Conservation (phyloP, 1,140 invertebrate species). For the Heterodera schachtii region DNA sequence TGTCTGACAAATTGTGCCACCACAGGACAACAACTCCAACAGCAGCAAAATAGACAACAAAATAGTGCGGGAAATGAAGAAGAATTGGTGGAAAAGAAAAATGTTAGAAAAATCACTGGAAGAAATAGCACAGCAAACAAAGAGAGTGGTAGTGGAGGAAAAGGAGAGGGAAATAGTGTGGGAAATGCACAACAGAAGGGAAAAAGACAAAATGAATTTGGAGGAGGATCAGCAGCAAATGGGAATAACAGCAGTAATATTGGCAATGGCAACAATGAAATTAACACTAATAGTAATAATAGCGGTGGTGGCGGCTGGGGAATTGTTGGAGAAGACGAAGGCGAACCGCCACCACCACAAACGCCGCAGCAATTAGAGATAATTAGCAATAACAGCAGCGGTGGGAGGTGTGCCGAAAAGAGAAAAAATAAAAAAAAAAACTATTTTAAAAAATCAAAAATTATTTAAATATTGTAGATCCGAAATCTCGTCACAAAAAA, state of each 20-base stretch:
- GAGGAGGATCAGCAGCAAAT: too few species aligned
- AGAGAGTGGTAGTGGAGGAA: background rate
- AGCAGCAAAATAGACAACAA: slow-evolving; percentile 15
- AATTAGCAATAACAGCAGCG: too few species aligned
- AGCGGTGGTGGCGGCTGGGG: too few species aligned
- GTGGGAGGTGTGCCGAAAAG: background rate
- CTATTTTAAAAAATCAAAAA: slow-evolving; percentile 13
- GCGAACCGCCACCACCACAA: background rate
- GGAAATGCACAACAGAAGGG: background rate
- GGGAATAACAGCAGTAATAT: too few species aligned
- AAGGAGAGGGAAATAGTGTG: background rate
- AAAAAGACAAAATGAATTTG: background rate
- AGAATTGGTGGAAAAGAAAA: slow-evolving; percentile 6
- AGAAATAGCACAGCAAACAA: background rate
- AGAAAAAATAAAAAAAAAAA: slow-evolving; percentile 8
- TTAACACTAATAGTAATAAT: background rate
- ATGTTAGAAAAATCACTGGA: background rate
- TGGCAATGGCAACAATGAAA: background rate
- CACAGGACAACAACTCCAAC: background rate
- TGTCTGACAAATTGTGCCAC: background rate
- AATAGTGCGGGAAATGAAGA: slow-evolving; percentile 10
- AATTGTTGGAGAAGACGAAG: slow-evolving; percentile 1
- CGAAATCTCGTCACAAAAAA: too few species aligned
- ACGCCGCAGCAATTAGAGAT: background rate
- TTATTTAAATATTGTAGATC: too few species aligned